These are phyloP conservation scores for Ophthalmolycus amberensis DNA, from an alignment of 2,113 vertebrate genomes.

Conservation along the genomic window DNA sequence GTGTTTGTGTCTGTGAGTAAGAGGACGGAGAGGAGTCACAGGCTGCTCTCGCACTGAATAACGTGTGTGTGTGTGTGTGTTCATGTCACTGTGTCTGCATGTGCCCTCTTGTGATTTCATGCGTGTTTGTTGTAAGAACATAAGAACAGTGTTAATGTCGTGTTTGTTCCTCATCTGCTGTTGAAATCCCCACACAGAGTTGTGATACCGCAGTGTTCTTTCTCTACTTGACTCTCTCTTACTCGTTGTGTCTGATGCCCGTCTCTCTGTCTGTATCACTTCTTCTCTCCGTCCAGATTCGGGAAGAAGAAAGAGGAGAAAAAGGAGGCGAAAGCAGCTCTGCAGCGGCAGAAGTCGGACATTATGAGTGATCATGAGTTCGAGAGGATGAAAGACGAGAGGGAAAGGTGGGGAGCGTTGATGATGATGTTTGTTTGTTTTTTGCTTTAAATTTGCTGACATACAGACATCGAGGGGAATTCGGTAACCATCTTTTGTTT, in stretches of 20 bases:
- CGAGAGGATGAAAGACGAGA: slow-evolving; percentile 87
- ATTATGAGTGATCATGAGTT: slow-evolving; percentile 87
- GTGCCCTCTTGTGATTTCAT: neutral
- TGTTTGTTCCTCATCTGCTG: neutral
- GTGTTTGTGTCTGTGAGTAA: slow-evolving; percentile 8
- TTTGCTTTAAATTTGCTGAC: neutral
- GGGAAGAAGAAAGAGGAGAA: slow-evolving; percentile 96
- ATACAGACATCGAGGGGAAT: neutral
- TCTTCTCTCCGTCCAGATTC: slow-evolving; percentile 84
- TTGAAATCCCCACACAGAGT: neutral
- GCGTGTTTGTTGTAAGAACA: neutral
- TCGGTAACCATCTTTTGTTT: neutral
- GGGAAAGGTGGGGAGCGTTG: slow-evolving; percentile 69
- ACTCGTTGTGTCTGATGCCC: neutral
- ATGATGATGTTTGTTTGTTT: neutral
- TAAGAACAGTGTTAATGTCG: neutral
- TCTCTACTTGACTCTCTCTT: neutral
- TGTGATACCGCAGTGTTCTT: neutral
- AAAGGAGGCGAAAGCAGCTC: slow-evolving; percentile 87
- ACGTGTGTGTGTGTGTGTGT: neutral
- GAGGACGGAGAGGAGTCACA: slow-evolving; percentile 30
- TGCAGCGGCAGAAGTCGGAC: slow-evolving; percentile 81
- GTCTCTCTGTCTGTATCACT: slow-evolving; percentile 26
- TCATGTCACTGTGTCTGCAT: neutral
- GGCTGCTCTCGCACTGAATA: slow-evolving; percentile 19